Evolutionary conservation across 2,888 invertebrate genomes (phyloP), one percentile per base, ranked within the genome.

Genomic region (Cryptocheilus praepositus): DNA sequence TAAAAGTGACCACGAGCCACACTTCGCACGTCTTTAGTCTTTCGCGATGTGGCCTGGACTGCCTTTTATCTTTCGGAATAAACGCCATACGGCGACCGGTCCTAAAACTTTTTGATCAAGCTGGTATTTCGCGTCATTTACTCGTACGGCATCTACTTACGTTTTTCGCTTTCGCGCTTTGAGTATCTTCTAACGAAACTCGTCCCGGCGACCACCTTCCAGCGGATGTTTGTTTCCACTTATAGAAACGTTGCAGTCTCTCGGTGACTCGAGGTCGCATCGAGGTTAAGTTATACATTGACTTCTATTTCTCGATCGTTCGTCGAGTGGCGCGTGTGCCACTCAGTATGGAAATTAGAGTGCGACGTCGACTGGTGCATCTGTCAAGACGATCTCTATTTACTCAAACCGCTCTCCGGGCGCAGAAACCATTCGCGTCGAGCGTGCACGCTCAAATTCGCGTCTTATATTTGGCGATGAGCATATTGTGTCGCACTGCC

Each of bases 241-340:
- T 53, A 53, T 53, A 66, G 64, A 66, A 67, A 68, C 64, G 68
- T 49, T 36, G 21, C n/a, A 36, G 70, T 43, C 53, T 49, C 55
- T 28, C 56, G 36, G 63, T 64, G 57, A 49, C 58, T 59, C 68
- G 63, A 71, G 64, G 65, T 71, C 66, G 43, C 25, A n/a, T 18
- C 57, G 68, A 66, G 73, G 73, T 73, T 73, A 73, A 73, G 68
- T 66, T 71, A 73, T 68, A 64, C 71, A 63, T 71, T 73, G 73
- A 73, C 73, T 73, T 71, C 71, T 68, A 68, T 68, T 68, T 68
- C 64, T 67, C 58, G 59, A 46, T 25, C 61, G 64, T 21, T 59
- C 5, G 61, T 64, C 51, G 67, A 60, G n/a, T n/a, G 62, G 53
- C 61, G 67, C 54, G 58, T 62, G 53, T 54, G 62, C 52, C 62